Evolutionary conservation across 2,888 invertebrate genomes (phyloP).

Genomic region (Tetramorium bicarinatum): DNA sequence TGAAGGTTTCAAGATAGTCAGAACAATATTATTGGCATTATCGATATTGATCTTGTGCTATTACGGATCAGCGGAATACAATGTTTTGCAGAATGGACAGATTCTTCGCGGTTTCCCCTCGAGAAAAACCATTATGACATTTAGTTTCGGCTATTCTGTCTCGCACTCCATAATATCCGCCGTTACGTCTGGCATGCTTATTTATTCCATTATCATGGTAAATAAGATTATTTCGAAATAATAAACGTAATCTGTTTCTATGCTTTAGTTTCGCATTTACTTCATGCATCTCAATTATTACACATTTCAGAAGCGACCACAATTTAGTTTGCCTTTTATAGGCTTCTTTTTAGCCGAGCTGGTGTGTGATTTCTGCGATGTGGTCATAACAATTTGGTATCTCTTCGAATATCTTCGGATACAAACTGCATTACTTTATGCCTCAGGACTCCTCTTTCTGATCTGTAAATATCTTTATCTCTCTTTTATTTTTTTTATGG

Average conservation of each 20-base stretch:
- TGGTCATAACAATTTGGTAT: constrained; percentile 75
- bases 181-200: constrained; percentile 74
- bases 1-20: constrained; percentile 73
- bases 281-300: not conserved
- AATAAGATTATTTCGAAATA: constrained; percentile 55
- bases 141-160: constrained; percentile 78
- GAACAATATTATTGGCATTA: constrained; percentile 72
- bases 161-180: constrained; percentile 72
- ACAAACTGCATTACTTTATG: constrained; percentile 73
- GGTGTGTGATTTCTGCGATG: constrained; percentile 76
- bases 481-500: not conserved
- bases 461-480: constrained; percentile 73
- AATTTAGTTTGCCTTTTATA: constrained; percentile 80
- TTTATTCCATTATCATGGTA: constrained; percentile 78
- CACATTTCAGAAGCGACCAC: constrained; percentile 72
- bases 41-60: constrained; percentile 76
- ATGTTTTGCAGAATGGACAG: constrained; percentile 77
- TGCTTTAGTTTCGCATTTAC: not conserved
- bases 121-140: constrained; percentile 73
- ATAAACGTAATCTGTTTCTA: not conserved
- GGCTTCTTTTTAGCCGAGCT: constrained; percentile 76
- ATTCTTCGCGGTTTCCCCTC: constrained; percentile 73
- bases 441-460: constrained; percentile 66
- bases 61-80: constrained; percentile 76
- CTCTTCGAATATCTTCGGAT: constrained; percentile 73